Evolutionary conservation across 2,113 vertebrate genomes (phyloP).

Genomic region (Camelus dromedarius): DNA sequence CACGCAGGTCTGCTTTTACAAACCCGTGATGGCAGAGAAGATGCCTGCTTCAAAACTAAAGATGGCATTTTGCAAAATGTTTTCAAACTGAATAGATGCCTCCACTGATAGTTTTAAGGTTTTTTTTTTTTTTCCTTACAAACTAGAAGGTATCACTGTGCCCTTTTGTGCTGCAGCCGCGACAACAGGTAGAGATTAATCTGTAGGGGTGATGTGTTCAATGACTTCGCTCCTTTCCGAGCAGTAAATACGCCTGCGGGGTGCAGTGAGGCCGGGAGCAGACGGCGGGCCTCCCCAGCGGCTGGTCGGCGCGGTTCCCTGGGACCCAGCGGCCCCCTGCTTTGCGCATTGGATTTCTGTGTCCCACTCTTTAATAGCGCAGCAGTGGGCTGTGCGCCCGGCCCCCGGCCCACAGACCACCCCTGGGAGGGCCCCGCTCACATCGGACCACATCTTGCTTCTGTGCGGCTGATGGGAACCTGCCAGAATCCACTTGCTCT

Average conservation of each 20-base stretch:
- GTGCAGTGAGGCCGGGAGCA: too few species aligned
- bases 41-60: neutral
- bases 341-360: neutral
- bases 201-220: neutral
- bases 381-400: neutral
- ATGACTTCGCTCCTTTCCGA: neutral
- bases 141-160: neutral
- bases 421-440: neutral
- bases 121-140: neutral
- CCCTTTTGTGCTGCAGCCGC: rapidly evolving
- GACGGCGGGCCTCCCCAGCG: too few species aligned
- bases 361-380: neutral
- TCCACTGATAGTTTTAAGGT: neutral
- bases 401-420: rapidly evolving
- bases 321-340: neutral
- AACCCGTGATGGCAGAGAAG: rapidly evolving
- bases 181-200: neutral
- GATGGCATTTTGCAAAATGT: neutral
- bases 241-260: neutral
- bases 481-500: neutral
- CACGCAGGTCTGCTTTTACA: neutral
- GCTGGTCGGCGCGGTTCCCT: too few species aligned
- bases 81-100: neutral
- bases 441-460: rapidly evolving
- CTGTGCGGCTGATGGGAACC: neutral